Evolutionary conservation across 2,113 vertebrate species (phyloP), one percentile per base, ranked within the genome.

Genomic region (Oreochromis niloticus): DNA sequence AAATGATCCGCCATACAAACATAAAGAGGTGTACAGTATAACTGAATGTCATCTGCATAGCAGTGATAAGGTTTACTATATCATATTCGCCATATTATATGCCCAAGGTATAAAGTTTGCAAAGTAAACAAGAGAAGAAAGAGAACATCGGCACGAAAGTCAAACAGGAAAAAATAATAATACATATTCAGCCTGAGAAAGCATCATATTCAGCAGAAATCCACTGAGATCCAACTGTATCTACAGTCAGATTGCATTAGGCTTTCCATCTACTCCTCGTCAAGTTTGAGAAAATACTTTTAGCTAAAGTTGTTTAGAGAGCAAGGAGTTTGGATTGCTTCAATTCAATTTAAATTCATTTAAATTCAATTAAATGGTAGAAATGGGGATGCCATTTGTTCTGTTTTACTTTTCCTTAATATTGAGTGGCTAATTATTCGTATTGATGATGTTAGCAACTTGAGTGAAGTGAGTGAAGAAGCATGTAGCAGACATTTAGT

Each of bases 321-420:
- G n/a, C 0, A 16, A 73, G 0, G 8, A 17, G 68, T 10, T 48
- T 48, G 9, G 24, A 27, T 19, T 75, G 71, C 68, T 73, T 48
- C 9, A 75, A 19, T 14, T 22, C 14, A 75, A 50, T 14, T 14
- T 10, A 0, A 63, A 32, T 59, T 59, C 2, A 71, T 10, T 73
- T 73, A 16, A 68, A 43, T 71, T 4, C 3, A 46, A 0, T 27
- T 73, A 73, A 80, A 61, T 34, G 5, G 32, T 63, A 46, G 50
- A 78, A 83, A 79, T n/a, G 57, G 34, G 39, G 17, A 48, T 30
- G 6, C 3, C 1, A 2, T 71, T 84, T 79, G 32, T 54, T 86
- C 56, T 3, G 10, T 16, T 9, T 17, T 12, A 17, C 16, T 39
- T 30, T 71, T 63, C 22, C 50, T 11, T 48, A 80, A 78, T 48